A percentile compares a stretch with the other conserved stretches of the same genome.
These are phyloP conservation scores for Melieria picta DNA, from an alignment of 2,888 invertebrate species.

Conservation along the genomic window DNA sequence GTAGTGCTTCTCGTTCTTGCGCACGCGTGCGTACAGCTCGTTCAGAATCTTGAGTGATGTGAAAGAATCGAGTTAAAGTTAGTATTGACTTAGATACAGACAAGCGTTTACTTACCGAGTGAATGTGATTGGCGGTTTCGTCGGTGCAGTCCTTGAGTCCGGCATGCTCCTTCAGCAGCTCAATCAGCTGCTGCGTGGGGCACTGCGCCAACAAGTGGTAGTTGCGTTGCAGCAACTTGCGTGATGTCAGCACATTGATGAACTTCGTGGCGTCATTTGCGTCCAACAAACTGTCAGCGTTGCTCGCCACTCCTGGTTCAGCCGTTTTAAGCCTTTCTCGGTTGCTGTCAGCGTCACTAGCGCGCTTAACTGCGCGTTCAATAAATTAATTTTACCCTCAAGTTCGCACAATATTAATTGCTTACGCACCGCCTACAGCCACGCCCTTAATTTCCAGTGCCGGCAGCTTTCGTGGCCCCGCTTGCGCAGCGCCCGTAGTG, in stretches of 20 bases:
- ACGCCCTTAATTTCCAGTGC: conserved; percentile 44
- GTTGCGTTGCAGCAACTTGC: conserved; percentile 54
- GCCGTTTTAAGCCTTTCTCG: conserved; percentile 16
- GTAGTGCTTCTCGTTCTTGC: conserved; percentile 56
- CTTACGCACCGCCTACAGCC: conserved; percentile 25
- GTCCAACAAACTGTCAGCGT: conserved; percentile 20
- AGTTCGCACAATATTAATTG: neutral
- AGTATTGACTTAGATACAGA: neutral
- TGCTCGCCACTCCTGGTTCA: neutral
- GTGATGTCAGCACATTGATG: conserved; percentile 44
- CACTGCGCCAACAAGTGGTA: conserved; percentile 64
- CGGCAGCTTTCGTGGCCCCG: conserved; percentile 44
- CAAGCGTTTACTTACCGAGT: conserved; percentile 54
- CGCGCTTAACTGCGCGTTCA: conserved; percentile 9
- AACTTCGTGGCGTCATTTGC: conserved; percentile 37
- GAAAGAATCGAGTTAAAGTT: neutral
- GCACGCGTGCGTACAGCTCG: conserved; percentile 63
- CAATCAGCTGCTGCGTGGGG: conserved; percentile 63
- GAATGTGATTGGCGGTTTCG: conserved; percentile 64
- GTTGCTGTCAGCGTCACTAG: conserved; percentile 6
- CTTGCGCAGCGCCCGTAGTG: conserved; percentile 11
- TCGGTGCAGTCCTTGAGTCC: conserved; percentile 66
- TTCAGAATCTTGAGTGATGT: conserved; percentile 56
- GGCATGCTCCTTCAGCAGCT: conserved; percentile 63
- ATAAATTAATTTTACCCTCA: neutral